Base-by-base conservation (phyloP, 2,113 vertebrate species). In the Campylorhamphus procurvoides region DNA sequence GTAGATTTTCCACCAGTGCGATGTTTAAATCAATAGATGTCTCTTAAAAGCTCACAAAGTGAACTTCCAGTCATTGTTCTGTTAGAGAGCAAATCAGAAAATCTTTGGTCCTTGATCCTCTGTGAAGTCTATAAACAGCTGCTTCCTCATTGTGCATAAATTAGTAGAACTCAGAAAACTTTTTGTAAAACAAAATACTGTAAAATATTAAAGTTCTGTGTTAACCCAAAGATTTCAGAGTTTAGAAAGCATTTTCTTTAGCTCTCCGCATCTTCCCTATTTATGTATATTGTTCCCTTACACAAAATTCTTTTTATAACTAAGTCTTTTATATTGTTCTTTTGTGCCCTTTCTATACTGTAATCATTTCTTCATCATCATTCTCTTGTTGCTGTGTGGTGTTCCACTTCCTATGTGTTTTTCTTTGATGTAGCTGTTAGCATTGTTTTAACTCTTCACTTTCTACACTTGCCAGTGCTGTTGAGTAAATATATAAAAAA, bases 381-480 rank as follows among this genome's bases (percentile, higher is more conserved):
- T 90, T 94, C 79, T 97, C 93, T 94, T 0, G 68, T 93, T 96
- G 73, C 91, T 75, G 71, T 78, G 82, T 67, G 80, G 80, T 89
- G 82, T 90, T 91, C 58, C n/a, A 18, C 59, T 82, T 39, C 33
- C 66, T 49, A 37, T 23, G 7, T 73, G 23, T 83, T 83, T 91
- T 94, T 52, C 77, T 96, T 96, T 94, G 85, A 72, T 97, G 76
- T 93, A 78, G 84, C 84, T 94, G 59, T 94, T 95, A 86, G 71
- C 64, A 60, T 81, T 25, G 28, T 95, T 95, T 94, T 96, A 97
- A 95, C 83, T 78, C 93, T 95, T 95, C 23, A 10, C 15, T 92
- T 81, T 42, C 84, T 86, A 60, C 31, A 40, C 62, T 85, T 92
- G 44, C 42, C 46, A 63, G 39, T 56, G 66, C 42, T 82, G 73